Conservation (phyloP, 2,888 invertebrate species). For the Dexiosoma caninum region DNA sequence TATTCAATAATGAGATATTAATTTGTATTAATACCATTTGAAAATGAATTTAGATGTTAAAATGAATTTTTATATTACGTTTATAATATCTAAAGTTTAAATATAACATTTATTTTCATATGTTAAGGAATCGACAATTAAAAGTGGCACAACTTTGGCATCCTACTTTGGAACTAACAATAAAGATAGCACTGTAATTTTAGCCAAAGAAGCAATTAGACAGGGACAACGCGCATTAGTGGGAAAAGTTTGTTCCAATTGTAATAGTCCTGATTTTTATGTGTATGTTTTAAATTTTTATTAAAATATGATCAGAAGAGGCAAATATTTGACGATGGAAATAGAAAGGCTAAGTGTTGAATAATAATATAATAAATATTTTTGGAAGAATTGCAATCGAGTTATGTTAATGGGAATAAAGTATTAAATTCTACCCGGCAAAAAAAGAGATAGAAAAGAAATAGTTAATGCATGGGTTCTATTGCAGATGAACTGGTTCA, state of each 20-base stretch:
- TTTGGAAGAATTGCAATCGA: no score
- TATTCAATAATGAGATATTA: no score
- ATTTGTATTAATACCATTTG: no score
- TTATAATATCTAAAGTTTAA: neutral
- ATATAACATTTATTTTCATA: conserved; percentile 19
- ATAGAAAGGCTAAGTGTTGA: no score
- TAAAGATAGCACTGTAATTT: conserved; percentile 82
- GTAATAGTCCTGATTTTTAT: conserved; percentile 75
- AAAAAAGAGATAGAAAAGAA: no score
- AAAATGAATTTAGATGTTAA: no score
- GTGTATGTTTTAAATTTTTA: conserved; percentile 68
- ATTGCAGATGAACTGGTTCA: no score
- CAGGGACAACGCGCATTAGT: conserved; percentile 89
- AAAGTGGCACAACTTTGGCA: conserved; percentile 91
- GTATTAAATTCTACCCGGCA: no score
- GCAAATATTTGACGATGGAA: neutral
- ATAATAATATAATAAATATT: no score
- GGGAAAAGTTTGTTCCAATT: conserved; percentile 85
- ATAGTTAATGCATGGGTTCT: no score
- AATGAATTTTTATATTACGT: no score
- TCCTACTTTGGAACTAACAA: conserved; percentile 92
- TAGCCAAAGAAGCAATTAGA: conserved; percentile 83
- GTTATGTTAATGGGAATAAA: no score
- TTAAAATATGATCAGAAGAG: neutral
- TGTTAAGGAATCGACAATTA: conserved; percentile 84